Base-by-base conservation (phyloP, 2,113 vertebrate genomes). In the Poecilia latipinna region DNA sequence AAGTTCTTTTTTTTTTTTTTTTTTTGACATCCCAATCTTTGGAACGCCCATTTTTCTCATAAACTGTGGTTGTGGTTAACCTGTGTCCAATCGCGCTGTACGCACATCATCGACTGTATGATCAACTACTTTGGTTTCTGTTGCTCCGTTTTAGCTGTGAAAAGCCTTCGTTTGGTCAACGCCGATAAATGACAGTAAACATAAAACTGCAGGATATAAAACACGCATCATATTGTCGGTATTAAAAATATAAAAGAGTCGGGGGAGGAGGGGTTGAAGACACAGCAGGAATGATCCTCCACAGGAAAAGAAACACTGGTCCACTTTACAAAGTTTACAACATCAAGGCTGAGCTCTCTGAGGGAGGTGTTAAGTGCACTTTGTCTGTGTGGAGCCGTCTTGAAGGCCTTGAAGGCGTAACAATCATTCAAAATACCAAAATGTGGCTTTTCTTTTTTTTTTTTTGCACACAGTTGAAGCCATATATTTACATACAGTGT, bases 231-330 rank as follows among this genome's bases (percentile, higher is more conserved):
- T 60, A 79, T 77, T 61, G 72, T 82, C 68, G 48, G 26, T 26
- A 28, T 65, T 1, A 65, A 32, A 28, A 37, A 37, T 37, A 32
- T 48, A 72, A 81, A 65, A 79, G 61, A 12, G 57, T 78, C 17
- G 26, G 65, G 71, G 26, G 28, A 1, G 28, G 28, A 1, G 28
- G 28, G 28, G 28, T 1, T 28, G 61, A 61, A 85, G 90, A 88
- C 80, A 89, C 90, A 93, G 91, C 87, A 93, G 90, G 90, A 90
- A 91, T 90, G 86, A 87, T 90, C 61, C 66, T 90, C 89, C 90
- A 90, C 90, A 92, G 90, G 90, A 88, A 57, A 57, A 83, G 67
- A 85, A 90, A 89, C 83, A 86, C 83, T 87, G 83, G 79, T 89
- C 84, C 69, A 70, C 48, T 70, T 78, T 28, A 64, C 67, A 67